Evolutionary conservation across 2,888 invertebrate genomes (phyloP), one percentile per base, ranked within the genome.

Genomic region (Theristus sp.): DNA sequence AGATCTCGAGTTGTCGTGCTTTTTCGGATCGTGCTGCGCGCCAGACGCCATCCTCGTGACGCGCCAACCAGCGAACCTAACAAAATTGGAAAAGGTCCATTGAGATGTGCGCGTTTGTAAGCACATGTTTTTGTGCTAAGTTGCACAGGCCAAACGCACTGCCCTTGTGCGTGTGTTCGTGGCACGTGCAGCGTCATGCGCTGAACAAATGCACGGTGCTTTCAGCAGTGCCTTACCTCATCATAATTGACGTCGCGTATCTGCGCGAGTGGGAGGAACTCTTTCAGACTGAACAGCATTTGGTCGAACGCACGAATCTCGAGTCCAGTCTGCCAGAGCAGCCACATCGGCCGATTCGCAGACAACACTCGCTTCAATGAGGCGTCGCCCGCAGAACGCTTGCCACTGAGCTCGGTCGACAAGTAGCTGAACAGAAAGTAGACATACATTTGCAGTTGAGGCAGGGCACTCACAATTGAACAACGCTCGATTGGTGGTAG

Each of bases 271-370:
- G 72, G 70, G 30, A 73, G 64, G 56, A 89, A 82, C 76, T 94
- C 90, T 69, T 87, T 83, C 71, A 94, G 80, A 62, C 86, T 80
- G 67, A 93, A 81, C 56, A 94, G 77, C 0, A 84, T 82, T 6
- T 87, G 76, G n/a, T 84, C 84, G 72, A 88, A 86, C 62, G 84
- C 83, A 17, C 65, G 62, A 24, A 70, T 80, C 66, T 88, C 85
- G 67, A 93, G 79, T 0, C 96, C 96, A 0, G 86, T 85, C 74
- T 88, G 86, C 93, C 94, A 94, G 22, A 93, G 81, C 66, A 86
- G 82, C 93, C 94, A 94, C 71, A 89, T 86, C 31, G 70, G 66
- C 25, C 24, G 24, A n/a, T 60, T 60, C 1, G 38, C 28, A 1
- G 60, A 56, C 28, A 62, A 25, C 20, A 61, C 54, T 6, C 46